A percentile compares a stretch with the other conserved stretches of the same genome.
These are phyloP conservation scores for Semotilus atromaculatus DNA, from an alignment of 2,797 vertebrate genomes.

Conservation along the genomic window DNA sequence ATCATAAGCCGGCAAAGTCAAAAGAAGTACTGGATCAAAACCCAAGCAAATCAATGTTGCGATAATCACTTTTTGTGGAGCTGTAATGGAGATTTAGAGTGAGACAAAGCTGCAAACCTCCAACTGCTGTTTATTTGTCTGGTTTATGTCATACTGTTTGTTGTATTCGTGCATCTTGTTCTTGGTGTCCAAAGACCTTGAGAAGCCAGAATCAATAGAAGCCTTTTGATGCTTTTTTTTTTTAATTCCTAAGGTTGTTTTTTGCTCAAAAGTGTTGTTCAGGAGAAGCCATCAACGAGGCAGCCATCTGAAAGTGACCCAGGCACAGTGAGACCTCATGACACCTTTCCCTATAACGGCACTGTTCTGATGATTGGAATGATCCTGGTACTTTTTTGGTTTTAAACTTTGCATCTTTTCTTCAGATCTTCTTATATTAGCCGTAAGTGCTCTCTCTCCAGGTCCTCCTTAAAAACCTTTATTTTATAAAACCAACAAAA, in stretches of 20 bases:
- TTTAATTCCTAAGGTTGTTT: constrained; percentile 67
- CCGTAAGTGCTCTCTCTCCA: constrained; percentile 82
- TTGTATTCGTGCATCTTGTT: constrained; percentile 23
- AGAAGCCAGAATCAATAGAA: constrained; percentile 49
- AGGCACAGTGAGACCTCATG: constrained; percentile 52
- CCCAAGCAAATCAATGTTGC: constrained; percentile 80
- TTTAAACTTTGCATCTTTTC: constrained; percentile 61
- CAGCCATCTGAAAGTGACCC: constrained; percentile 76
- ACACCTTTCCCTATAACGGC: constrained; percentile 49
- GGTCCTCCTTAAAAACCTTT: constrained; percentile 73
- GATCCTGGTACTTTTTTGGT: constrained; percentile 55
- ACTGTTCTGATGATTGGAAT: constrained; percentile 11
- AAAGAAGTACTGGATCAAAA: constrained; percentile 35
- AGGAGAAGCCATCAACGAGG: constrained; percentile 85
- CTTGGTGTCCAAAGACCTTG: constrained; percentile 27
- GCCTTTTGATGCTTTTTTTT: constrained; percentile 65
- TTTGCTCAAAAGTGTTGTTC: constrained; percentile 68
- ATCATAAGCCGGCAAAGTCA: constrained; percentile 40
- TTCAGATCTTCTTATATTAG: constrained; percentile 82
- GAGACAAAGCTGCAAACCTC: constrained; percentile 69
- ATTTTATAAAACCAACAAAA: constrained; percentile 66
- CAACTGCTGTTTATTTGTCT: constrained; percentile 59
- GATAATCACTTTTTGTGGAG: constrained; percentile 83
- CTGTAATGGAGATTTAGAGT: constrained; percentile 70
- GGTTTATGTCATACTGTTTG: constrained; percentile 23